Base-by-base conservation (phyloP, 2,888 invertebrate species). In the Drosophila subquinaria region DNA sequence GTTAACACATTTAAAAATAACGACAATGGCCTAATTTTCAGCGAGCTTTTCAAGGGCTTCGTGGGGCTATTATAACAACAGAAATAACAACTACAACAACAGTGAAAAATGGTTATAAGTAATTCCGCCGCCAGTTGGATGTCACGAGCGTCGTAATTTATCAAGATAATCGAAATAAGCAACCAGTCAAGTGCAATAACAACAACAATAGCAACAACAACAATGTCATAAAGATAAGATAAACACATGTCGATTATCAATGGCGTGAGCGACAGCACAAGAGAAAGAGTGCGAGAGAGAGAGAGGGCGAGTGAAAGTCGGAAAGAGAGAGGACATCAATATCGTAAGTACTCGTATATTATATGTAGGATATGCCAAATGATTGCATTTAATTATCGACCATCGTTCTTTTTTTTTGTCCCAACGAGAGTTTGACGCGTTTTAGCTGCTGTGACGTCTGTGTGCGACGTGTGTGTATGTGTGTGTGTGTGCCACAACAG, bases 131-230 rank as follows among this genome's bases (percentile, higher is more conserved):
- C 45, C 48, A 40, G 66, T 71, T 68, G 65, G 60, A 64, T 88
- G 87, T 84, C 83, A 84, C 83, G 83, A 84, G 83, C 72, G 67
- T 60, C 83, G 81, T 84, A 81, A 86, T 83, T 86, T 81, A 82
- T 88, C 88, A 84, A 88, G 88, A 88, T 88, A 88, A 84, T 84
- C 83, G 76, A 85, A 81, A 66, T 67, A 69, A 73, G 79, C 79
- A 67, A 61, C 48, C 59, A 73, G 61, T 62, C 71, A 82, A 67
- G 75, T 76, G 75, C 79, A 71, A 70, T 51, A 81, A 70, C 60
- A 64, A 59, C 71, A 75, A 68, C 56, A 65, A 59, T 62, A n/a
- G n/a, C n/a, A n/a, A n/a, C n/a, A 66, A 66, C 36, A 47, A 45
- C 61, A 69, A 80, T 68, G 71, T 45, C 71, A 81, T 79, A 83